Base-by-base conservation (phyloP, 2,113 vertebrate species). In the Poeciliopsis occidentalis region DNA sequence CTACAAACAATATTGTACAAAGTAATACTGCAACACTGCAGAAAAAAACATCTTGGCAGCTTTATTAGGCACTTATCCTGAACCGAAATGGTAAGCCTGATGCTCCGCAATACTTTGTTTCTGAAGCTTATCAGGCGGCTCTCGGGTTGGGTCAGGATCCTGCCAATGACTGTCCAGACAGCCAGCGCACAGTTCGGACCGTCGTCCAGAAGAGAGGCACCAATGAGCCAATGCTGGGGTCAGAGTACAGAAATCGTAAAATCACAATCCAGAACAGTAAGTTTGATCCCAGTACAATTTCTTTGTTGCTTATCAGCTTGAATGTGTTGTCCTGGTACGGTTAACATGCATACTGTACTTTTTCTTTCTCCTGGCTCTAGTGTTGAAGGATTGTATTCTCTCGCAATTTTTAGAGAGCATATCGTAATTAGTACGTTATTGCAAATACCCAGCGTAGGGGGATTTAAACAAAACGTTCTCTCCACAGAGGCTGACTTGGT, bases 251-350 rank as follows among this genome's bases (percentile, higher is more conserved):
- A 63, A 93, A 97, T 19, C 95, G 98, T 12, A 98, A 94, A 91
- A 98, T 99, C 84, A 97, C 96, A 89, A 95, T 99, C 70, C 96
- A 94, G 88, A 97, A 99, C 95, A 94, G 98, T 99, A 85, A 93
- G 96, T 94, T 4, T 64, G 24, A 70, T 13, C 4, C n/a, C n/a
- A 19, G 15, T 29, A 30, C 19, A 0, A 12, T 60, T 60, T 26
- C 11, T 60, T 27, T 26, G 11, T 12, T 61, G 24, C 12, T 62
- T 29, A 30, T 13, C 3, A 12, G 39, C 12, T 8, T 41, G 39
- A 41, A 41, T 41, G 39, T 51, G 47, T 17, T 22, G 47, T 3
- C 17, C 13, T 26, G 27, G 26, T 8, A 17, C 10, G 61, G 17
- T 63, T 19, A 63, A 2, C 61, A 29, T 19, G 31, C 12, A 62